These are phyloP conservation scores for Papilio gigon DNA, from an alignment of 2,888 invertebrate genomes.

Conservation along the genomic window DNA sequence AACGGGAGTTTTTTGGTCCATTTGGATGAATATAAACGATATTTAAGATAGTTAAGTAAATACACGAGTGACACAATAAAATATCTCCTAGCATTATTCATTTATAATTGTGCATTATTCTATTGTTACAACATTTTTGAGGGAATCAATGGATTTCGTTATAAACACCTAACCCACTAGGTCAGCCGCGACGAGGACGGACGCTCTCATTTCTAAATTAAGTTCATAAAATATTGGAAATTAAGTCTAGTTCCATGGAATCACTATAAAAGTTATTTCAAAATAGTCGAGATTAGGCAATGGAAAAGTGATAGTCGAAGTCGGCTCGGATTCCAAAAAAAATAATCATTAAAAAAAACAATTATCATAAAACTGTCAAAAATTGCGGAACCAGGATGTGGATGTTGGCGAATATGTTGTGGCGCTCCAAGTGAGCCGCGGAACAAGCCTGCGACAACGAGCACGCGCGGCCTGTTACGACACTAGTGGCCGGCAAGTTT, in stretches of 20 bases:
- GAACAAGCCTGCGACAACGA: too few species aligned
- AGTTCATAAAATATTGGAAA: too few species aligned
- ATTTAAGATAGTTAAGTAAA: neutral
- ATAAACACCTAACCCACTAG: neutral
- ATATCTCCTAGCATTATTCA: neutral
- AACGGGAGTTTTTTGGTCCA: neutral
- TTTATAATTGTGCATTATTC: conserved; percentile 6
- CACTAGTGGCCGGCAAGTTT: neutral
- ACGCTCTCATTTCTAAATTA: too few species aligned
- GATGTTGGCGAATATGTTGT: conserved; percentile 1
- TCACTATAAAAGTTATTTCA: neutral
- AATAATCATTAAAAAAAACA: neutral
- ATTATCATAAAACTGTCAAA: conserved; percentile 15
- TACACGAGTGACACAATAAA: neutral
- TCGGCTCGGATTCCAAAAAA: neutral
- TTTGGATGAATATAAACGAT: neutral
- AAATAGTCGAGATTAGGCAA: neutral
- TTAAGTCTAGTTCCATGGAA: too few species aligned
- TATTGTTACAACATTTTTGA: neutral
- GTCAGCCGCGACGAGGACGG: neutral
- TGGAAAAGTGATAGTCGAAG: conserved; percentile 2
- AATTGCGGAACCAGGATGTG: conserved; percentile 14
- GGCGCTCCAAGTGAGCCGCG: too few species aligned
- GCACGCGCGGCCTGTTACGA: neutral
- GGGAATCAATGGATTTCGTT: neutral